Percentiles rank a stretch among this genome's conserved stretches.
Evolutionary conservation across 2,797 vertebrate species (phyloP).

Genomic region (Anguilla megastoma): DNA sequence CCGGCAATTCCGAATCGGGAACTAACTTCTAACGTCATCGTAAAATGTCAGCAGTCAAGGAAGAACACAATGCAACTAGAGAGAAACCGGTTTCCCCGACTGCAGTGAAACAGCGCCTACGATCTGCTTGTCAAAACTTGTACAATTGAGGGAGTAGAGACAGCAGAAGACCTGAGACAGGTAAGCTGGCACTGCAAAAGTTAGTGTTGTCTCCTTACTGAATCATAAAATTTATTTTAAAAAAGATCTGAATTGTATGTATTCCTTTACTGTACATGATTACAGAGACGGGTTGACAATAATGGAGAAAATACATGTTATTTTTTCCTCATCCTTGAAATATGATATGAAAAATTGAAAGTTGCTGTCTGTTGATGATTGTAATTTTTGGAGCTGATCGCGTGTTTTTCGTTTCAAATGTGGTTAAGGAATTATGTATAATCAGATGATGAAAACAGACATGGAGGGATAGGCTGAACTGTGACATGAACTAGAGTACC

Average conservation of each 20-base stretch:
- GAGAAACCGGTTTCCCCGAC: no score
- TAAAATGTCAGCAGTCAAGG: no score
- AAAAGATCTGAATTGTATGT: background rate
- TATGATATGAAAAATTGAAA: slow-evolving; percentile 15
- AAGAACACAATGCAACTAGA: no score
- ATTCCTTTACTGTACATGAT: background rate
- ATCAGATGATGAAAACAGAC: background rate
- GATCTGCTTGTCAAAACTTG: no score
- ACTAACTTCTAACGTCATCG: no score
- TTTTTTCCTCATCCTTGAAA: slow-evolving; percentile 25
- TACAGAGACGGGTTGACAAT: background rate
- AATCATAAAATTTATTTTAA: background rate
- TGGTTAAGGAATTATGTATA: background rate
- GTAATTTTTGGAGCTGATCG: background rate
- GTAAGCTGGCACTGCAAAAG: background rate
- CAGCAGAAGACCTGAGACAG: slow-evolving; percentile 15
- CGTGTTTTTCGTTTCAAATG: background rate
- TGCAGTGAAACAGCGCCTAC: no score
- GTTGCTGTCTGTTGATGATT: background rate
- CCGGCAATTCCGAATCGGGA: no score
- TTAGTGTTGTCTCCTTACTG: no score
- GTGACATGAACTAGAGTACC: background rate
- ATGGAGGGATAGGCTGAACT: background rate
- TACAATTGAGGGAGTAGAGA: background rate
- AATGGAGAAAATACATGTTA: background rate